A percentile compares a stretch with the other conserved stretches of the same genome.
phyloP scores from a whole-genome alignment of 1,140 invertebrate species.

The Euschistus heros region DNA sequence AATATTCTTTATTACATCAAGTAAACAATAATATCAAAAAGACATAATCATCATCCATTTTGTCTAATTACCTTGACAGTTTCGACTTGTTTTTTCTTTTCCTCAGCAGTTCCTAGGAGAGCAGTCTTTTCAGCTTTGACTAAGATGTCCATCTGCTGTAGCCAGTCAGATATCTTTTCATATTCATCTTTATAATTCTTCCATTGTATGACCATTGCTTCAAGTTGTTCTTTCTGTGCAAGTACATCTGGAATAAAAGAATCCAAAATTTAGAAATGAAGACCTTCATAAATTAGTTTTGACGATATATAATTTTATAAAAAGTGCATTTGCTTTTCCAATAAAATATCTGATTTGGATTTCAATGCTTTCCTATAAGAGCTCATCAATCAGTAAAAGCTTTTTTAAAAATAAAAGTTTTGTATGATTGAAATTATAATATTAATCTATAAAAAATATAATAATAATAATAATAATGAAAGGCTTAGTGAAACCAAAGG shows the following conservation, averaged over 20 bases:
- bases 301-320: too few relatives aligned
- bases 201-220: conserved; percentile 71
- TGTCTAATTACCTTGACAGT: conserved; percentile 47
- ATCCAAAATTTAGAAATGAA: too few relatives aligned
- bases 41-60: background rate
- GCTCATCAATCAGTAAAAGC: too few relatives aligned
- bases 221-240: conserved; percentile 71
- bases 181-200: conserved; percentile 86
- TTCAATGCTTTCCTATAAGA: too few relatives aligned
- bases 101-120: conserved; percentile 64
- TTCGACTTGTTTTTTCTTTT: conserved; percentile 75
- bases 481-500: too few relatives aligned
- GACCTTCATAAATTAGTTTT: too few relatives aligned
- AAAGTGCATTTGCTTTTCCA: too few relatives aligned
- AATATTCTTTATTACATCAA: background rate
- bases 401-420: too few relatives aligned
- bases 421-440: too few relatives aligned
- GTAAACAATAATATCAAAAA: background rate
- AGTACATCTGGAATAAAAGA: conserved; percentile 51
- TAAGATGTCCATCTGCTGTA: conserved; percentile 85
- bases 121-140: conserved; percentile 83
- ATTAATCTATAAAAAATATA: too few relatives aligned
- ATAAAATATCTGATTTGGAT: too few relatives aligned
- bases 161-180: conserved; percentile 81
- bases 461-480: too few relatives aligned